phyloP scores from a whole-genome alignment of 1,140 invertebrate species.

The Cotesia typhae region DNA sequence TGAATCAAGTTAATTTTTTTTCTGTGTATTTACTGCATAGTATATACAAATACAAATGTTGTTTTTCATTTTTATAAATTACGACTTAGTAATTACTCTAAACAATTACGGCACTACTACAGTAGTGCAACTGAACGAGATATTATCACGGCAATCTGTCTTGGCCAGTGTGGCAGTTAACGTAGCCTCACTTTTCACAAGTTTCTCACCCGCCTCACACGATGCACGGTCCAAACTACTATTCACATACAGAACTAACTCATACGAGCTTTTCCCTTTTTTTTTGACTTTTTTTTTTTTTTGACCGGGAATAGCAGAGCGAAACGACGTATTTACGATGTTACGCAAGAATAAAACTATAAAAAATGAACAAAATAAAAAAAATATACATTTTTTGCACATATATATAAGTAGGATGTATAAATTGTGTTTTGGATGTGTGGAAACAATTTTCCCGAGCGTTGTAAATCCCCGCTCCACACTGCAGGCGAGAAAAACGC shows the following conservation, averaged over 20 bases:
- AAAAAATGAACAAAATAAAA: neutral
- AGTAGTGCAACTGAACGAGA: constrained; percentile 18
- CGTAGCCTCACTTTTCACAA: constrained; percentile 6
- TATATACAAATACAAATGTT: too few species aligned
- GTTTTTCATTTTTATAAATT: neutral
- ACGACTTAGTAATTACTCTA: constrained; percentile 24
- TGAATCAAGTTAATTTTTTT: too few species aligned
- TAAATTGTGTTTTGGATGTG: constrained; percentile 13
- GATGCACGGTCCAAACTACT: neutral
- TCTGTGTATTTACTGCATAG: too few species aligned
- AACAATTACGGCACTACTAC: constrained; percentile 19
- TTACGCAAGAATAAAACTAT: constrained; percentile 20
- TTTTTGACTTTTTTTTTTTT: constrained; percentile 25
- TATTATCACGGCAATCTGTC: constrained; percentile 32
- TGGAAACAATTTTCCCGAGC: constrained; percentile 40
- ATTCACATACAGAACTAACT: too few species aligned
- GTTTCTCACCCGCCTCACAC: neutral
- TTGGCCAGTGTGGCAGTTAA: constrained; percentile 7
- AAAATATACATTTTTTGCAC: neutral
- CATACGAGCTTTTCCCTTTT: constrained; percentile 21
- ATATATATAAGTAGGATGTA: neutral
- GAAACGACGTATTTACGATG: constrained; percentile 39
- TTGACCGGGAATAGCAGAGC: constrained; percentile 20
- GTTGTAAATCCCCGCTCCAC: constrained; percentile 27
- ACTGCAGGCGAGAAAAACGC: constrained; percentile 31